Base-by-base conservation (phyloP, 2,888 invertebrate species). In the Drosophila austrosaltans region DNA sequence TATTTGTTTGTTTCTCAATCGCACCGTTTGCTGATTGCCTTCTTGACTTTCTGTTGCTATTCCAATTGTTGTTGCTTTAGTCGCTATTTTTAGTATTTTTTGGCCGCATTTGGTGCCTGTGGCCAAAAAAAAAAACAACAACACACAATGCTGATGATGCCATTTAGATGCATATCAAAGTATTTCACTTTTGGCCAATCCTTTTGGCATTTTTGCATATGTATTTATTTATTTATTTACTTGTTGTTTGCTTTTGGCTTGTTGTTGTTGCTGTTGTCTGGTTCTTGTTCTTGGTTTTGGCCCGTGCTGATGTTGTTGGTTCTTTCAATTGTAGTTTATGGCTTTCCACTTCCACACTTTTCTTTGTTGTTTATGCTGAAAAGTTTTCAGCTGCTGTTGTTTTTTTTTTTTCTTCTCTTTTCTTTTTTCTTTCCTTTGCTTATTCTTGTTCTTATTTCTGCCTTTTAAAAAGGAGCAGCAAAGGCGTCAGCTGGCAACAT, bases 101-200 rank as follows among this genome's bases (percentile, higher is more conserved):
- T 25, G 48, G 63, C 63, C 76, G 79, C 76, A 76, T 81, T 79
- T 81, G 79, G 79, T 68, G 63, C 53, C 70, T 48, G 16, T 65
- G 71, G 72, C 53, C 12, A 48, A 64, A 32, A 53, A 53, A 53
- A 40, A 62, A 22, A 5, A 30, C 4, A 30, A 30, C 10, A 36
- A 36, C 36, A 57, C 70, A 71, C 81, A 72, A 87, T 84, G 87
- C 84, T 82, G 82, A 82, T 82, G 82, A 87, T 87, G 82, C 85
- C 82, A 82, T 87, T 87, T 87, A 87, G 82, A 82, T 82, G 82
- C 82, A 82, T 82, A 87, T 82, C 87, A 81, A 87, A 87, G 82
- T 76, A 78, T 82, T 87, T 87, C 80, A 84, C 82, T 82, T 86
- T 87, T 79, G 87, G 71, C 82, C 87, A 82, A 82, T 87, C 87